These are phyloP conservation scores for Physocephala rufipes DNA, from an alignment of 2,888 invertebrate species.

Conservation along the genomic window DNA sequence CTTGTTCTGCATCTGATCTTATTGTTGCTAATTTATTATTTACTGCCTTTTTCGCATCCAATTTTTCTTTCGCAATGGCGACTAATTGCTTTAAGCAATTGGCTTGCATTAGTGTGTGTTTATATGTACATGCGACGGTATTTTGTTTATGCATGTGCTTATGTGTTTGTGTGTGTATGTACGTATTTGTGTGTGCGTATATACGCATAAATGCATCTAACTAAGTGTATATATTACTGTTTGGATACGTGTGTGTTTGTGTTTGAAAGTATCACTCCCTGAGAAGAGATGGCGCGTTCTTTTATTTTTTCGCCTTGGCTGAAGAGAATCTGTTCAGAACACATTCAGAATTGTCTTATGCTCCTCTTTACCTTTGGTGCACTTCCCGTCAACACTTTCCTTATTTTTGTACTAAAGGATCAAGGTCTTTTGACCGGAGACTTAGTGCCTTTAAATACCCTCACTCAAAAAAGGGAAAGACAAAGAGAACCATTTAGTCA, in stretches of 20 bases:
- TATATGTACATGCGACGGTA: not conserved
- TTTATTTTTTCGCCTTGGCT: too few species aligned
- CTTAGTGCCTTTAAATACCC: too few species aligned
- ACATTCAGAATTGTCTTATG: too few species aligned
- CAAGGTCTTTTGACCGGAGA: too few species aligned
- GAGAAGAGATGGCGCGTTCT: too few species aligned
- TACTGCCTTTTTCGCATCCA: too few species aligned
- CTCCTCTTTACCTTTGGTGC: too few species aligned
- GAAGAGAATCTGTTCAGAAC: too few species aligned
- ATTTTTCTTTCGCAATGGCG: not conserved
- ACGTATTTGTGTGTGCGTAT: not conserved
- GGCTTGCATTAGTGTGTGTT: not conserved
- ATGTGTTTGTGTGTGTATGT: not conserved
- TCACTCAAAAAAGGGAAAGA: too few species aligned
- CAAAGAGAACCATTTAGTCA: too few species aligned
- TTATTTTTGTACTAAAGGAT: too few species aligned
- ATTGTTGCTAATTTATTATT: not conserved
- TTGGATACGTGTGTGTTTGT: not conserved
- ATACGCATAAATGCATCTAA: not conserved
- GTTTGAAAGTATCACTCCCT: not conserved
- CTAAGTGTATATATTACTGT: not conserved
- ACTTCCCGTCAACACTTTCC: too few species aligned
- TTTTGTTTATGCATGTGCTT: not conserved
- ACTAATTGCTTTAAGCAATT: conserved; percentile 4
- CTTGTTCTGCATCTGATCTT: not conserved